A percentile compares a stretch with the other conserved stretches of the same genome.
phyloP scores from a whole-genome alignment of 2,888 invertebrate species.

The Leptinotarsa peninsularis region DNA sequence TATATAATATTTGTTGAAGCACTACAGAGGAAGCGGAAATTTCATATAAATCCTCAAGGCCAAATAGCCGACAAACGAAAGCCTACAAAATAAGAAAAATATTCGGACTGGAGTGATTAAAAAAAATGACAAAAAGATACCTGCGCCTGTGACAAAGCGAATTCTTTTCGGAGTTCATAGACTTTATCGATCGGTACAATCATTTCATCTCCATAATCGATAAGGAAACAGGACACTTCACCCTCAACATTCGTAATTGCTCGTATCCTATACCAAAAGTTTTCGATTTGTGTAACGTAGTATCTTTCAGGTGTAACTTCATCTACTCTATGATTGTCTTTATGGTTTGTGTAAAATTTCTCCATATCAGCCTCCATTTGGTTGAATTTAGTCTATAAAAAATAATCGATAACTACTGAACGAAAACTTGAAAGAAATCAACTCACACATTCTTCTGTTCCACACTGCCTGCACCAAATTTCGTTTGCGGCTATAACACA shows the following conservation, averaged over 20 bases:
- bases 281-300: conserved; percentile 65
- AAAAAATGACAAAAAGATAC: conserved; percentile 60
- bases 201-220: conserved; percentile 82
- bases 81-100: conserved; percentile 66
- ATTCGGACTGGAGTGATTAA: neutral
- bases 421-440: neutral
- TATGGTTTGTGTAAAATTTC: conserved; percentile 58
- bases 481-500: conserved; percentile 65
- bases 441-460: conserved; percentile 68
- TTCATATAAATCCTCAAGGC: conserved; percentile 74
- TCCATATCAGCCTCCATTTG: conserved; percentile 64
- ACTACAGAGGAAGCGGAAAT: conserved; percentile 55
- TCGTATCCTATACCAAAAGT: conserved; percentile 67
- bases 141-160: conserved; percentile 77
- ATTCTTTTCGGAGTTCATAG: conserved; percentile 73
- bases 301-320: conserved; percentile 61
- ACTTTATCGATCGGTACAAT: conserved; percentile 69
- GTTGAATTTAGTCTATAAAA: conserved; percentile 62
- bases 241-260: conserved; percentile 58
- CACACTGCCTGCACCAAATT: conserved; percentile 69
- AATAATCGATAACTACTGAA: neutral
- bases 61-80: conserved; percentile 76
- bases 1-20: conserved; percentile 69
- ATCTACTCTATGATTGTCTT: conserved; percentile 42
- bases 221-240: conserved; percentile 72